Evolutionary conservation across 2,797 vertebrate species (phyloP), one percentile per base, ranked within the genome.

Genomic region (Linurgus olivaceus): DNA sequence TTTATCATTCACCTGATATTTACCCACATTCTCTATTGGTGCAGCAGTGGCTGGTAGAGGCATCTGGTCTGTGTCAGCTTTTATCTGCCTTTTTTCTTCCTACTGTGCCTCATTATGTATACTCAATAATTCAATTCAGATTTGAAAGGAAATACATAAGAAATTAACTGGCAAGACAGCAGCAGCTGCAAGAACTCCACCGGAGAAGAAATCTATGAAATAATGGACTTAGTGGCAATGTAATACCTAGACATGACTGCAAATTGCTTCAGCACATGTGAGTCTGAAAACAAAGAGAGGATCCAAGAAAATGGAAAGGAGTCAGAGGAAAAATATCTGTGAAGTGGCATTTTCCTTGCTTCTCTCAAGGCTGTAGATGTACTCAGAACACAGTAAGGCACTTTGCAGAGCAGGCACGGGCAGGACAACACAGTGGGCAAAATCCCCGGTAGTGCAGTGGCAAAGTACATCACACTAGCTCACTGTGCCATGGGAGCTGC

Each of bases 71-170:
- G 31, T 88, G 73, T 85, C 89, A 90, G 65, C 70, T 92, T 96
- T 89, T 72, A 94, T 90, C 74, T 94, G 73, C 74, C 62, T 77
- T 35, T 73, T 81, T 83, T 72, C 75, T 83, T 87, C 77, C 82
- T 91, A 87, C 91, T 85, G 83, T 84, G 73, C 40, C 70, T 87
- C 44, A 66, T 96, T 97, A 90, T 5, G 6, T 74, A 54, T 80
- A 72, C 93, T 94, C 14, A 3, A 62, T 96, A 95, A 97, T 96
- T 96, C 74, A 93, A 94, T 96, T 96, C 77, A 88, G 66, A 75
- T 95, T 90, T 93, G 80, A 94, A 96, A 97, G 91, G 85, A 97
- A 97, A 93, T 95, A 92, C 66, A 81, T 55, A 86, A 91, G 82
- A 90, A 97, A 97, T 94, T 89, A 96, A 88, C 77, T 86, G 79